Evolutionary conservation across 2,888 invertebrate species (phyloP).

Genomic region (Orthosia gracilis): DNA sequence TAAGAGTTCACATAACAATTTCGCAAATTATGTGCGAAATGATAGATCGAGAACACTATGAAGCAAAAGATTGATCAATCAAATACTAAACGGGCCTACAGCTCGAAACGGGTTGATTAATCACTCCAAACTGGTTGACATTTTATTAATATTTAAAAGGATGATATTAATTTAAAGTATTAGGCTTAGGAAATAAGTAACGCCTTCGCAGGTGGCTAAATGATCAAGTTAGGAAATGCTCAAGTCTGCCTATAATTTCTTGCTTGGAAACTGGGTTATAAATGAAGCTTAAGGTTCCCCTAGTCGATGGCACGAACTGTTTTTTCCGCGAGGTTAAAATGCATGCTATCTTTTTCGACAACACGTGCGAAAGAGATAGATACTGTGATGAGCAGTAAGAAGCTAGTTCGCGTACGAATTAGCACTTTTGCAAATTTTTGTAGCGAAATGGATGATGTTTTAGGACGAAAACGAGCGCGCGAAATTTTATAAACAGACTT

Average conservation of each 20-base stretch:
- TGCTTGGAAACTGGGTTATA: slow-evolving; percentile 40
- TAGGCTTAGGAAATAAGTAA: slow-evolving; percentile 44
- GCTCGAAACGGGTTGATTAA: slow-evolving; percentile 48
- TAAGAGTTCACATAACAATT: slow-evolving; percentile 21
- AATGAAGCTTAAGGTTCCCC: no score
- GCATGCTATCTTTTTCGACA: no score
- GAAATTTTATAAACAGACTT: no score
- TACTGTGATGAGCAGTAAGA: no score
- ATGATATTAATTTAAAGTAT: slow-evolving; percentile 37
- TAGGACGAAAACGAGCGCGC: no score
- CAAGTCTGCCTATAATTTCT: slow-evolving; percentile 23
- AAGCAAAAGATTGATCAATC: slow-evolving; percentile 40
- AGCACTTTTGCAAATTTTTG: no score
- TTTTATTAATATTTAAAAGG: slow-evolving; percentile 54
- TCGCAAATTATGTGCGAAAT: slow-evolving; percentile 40
- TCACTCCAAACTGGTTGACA: slow-evolving; percentile 44
- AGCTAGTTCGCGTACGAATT: no score
- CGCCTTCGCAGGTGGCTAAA: slow-evolving; percentile 35
- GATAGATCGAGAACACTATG: slow-evolving; percentile 21
- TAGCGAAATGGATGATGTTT: no score
- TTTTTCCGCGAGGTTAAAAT: no score
- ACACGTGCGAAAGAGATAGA: no score
- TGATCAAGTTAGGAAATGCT: slow-evolving; percentile 32
- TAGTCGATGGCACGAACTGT: no score
- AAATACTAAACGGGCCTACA: slow-evolving; percentile 30